Conservation (phyloP, 2,888 invertebrate species). For the Tuberolachnus salignus region DNA sequence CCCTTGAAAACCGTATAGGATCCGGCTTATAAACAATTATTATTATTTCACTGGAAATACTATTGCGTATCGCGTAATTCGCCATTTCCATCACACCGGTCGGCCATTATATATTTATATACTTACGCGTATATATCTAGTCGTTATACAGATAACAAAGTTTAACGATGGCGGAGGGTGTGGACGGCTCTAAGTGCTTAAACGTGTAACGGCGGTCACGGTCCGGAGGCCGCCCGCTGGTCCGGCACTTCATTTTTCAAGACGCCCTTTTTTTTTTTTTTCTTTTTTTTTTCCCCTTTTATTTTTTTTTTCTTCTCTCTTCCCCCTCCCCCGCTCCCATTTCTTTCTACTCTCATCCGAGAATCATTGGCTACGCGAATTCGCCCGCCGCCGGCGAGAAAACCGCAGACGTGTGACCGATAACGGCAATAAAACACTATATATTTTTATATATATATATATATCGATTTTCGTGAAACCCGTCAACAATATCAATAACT, state of each 20-base stretch:
- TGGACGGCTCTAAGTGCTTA: conserved; percentile 48
- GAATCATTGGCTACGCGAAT: conserved; percentile 44
- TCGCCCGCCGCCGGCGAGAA: neutral
- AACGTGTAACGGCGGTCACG: conserved; percentile 55
- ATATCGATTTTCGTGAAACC: conserved; percentile 19
- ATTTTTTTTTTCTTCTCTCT: no score
- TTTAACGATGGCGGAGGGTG: conserved; percentile 21
- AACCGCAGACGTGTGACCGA: conserved; percentile 50
- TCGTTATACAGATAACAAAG: conserved; percentile 30
- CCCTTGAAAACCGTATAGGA: no score
- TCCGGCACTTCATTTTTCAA: conserved; percentile 55
- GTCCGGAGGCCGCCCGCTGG: conserved; percentile 51
- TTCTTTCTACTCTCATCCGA: conserved; percentile 44
- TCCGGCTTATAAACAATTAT: no score
- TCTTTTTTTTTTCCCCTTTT: conserved; percentile 12
- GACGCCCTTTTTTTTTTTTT: conserved; percentile 44
- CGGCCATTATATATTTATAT: neutral
- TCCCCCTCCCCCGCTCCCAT: no score
- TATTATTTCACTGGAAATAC: no score
- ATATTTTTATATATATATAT: neutral
- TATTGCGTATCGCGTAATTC: no score
- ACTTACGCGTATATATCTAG: conserved; percentile 16
- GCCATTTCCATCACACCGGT: neutral
- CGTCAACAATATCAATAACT: neutral
- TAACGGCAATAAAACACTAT: conserved; percentile 22